Conservation (phyloP, 2,797 vertebrate species). For the Chiroxiphia lanceolata region DNA sequence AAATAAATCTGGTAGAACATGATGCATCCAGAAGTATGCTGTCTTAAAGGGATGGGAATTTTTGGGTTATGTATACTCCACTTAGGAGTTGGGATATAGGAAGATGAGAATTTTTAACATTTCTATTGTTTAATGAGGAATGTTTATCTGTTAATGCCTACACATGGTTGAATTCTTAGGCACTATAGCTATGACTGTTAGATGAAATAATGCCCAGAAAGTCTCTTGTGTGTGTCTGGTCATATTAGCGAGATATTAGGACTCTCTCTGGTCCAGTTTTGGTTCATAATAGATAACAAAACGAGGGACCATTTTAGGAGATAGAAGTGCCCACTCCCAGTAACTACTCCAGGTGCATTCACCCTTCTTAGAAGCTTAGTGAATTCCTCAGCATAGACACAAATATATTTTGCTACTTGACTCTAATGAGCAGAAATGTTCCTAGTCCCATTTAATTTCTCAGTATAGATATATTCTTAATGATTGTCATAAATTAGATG, state of each 20-base stretch:
- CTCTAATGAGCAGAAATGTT: not conserved
- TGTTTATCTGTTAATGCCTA: not conserved
- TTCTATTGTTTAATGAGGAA: not conserved
- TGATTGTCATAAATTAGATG: constrained; percentile 35
- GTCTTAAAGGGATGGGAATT: not conserved
- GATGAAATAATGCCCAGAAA: not conserved
- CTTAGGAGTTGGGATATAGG: not conserved
- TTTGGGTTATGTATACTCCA: constrained; percentile 23
- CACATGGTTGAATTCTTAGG: not conserved
- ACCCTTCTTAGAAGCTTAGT: not conserved
- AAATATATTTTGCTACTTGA: constrained; percentile 22
- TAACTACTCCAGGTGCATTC: not conserved
- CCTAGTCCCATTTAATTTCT: constrained; percentile 5
- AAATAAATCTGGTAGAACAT: constrained; percentile 14
- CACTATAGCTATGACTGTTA: not conserved
- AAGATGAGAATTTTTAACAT: constrained; percentile 36
- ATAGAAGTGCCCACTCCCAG: not conserved
- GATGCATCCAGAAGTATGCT: not conserved
- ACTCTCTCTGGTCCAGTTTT: not conserved
- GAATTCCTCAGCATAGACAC: not conserved
- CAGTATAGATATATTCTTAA: constrained; percentile 20
- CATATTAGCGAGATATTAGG: not conserved
- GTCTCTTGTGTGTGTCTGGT: not conserved
- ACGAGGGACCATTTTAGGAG: not conserved
- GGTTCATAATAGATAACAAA: not conserved